Conservation (phyloP, 53 echinoderm and acorn worm species). For the Patiria pectinifera region DNA sequence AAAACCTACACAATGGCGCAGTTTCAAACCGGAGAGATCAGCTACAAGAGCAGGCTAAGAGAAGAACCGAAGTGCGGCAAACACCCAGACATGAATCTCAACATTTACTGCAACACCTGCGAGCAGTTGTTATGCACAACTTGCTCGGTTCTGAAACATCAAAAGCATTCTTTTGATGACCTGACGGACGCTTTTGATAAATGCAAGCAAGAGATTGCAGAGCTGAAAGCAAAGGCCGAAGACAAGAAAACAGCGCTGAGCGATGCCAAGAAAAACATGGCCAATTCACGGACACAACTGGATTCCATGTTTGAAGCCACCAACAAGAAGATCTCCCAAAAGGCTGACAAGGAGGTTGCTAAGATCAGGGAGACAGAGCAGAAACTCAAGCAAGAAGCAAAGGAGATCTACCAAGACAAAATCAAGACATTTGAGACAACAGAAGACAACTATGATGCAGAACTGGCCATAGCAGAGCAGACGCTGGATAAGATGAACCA, state of each 20-base stretch:
- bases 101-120: constrained; percentile 29
- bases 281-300: background rate
- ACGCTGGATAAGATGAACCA: background rate
- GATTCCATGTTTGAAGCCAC: background rate
- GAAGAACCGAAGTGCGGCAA: constrained; percentile 5
- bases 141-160: background rate
- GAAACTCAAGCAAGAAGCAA: background rate
- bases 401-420: background rate
- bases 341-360: background rate
- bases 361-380: background rate
- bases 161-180: background rate
- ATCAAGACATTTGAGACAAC: background rate
- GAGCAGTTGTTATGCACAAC: background rate
- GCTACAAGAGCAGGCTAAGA: constrained; percentile 14
- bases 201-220: background rate
- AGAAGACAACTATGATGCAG: background rate
- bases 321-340: constrained; percentile 22
- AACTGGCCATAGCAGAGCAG: background rate
- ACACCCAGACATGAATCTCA: background rate
- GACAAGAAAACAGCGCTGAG: background rate
- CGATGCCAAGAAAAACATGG: background rate
- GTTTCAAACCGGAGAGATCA: constrained; percentile 1
- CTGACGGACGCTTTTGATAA: background rate
- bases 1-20: constrained; percentile 13
- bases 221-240: background rate